These are phyloP conservation scores for Malurus elegans DNA, from an alignment of 2,113 vertebrate species.

Conservation along the genomic window DNA sequence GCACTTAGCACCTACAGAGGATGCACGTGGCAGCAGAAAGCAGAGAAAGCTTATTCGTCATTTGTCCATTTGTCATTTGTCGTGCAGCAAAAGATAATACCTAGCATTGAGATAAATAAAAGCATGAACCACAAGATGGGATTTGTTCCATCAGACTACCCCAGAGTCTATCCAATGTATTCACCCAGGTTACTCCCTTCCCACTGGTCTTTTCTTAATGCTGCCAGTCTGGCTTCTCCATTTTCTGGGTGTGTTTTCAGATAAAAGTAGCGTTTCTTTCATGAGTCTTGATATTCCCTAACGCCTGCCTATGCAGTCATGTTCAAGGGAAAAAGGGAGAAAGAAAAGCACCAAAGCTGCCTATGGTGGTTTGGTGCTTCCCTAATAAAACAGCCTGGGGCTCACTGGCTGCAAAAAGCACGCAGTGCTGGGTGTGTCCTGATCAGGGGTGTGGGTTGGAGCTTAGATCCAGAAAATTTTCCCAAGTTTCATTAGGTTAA, in stretches of 20 bases:
- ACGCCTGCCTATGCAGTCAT: neutral
- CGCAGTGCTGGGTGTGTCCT: neutral
- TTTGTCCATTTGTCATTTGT: neutral
- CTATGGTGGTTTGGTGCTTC: neutral
- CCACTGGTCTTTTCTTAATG: neutral
- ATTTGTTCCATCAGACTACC: neutral
- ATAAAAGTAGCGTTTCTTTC: neutral
- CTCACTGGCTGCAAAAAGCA: neutral
- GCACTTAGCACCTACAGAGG: neutral
- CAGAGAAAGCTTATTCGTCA: neutral
- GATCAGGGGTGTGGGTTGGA: too few species aligned
- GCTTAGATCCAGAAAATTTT: neutral
- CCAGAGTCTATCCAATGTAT: fast-evolving
- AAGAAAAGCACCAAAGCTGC: neutral
- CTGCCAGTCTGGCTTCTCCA: neutral
- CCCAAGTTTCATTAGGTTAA: neutral
- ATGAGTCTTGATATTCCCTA: neutral
- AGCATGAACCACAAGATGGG: neutral
- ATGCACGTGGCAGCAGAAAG: neutral
- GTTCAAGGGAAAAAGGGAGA: neutral
- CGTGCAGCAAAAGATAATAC: neutral
- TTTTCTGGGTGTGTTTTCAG: neutral
- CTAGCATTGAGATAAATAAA: neutral
- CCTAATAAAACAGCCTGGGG: neutral
- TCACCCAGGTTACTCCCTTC: neutral